These are phyloP conservation scores for Drosophila pullipes DNA, from an alignment of 2,888 invertebrate species.

Conservation along the genomic window DNA sequence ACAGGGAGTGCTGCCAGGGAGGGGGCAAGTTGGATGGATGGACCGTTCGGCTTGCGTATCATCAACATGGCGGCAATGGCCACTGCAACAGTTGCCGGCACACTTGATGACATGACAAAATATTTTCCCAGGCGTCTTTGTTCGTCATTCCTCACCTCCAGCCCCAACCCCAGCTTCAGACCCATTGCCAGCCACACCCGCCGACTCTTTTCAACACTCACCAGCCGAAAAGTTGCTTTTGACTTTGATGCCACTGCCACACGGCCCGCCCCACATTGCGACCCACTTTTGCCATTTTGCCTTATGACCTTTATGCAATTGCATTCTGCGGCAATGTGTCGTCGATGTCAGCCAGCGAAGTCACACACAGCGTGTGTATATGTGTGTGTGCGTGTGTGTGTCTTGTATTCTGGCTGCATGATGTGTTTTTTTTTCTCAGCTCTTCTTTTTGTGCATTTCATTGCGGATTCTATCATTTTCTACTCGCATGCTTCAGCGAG, in stretches of 20 bases:
- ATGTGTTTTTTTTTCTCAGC: conserved; percentile 20
- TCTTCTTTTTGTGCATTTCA: conserved; percentile 71
- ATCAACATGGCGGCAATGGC: conserved; percentile 40
- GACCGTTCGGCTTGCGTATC: conserved; percentile 39
- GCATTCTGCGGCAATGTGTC: conserved; percentile 70
- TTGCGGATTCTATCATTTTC: conserved; percentile 80
- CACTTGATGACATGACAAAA: conserved; percentile 78
- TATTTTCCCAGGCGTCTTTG: conserved; percentile 76
- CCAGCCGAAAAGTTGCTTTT: conserved; percentile 66
- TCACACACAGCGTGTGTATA: background rate
- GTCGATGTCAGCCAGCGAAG: conserved; percentile 55
- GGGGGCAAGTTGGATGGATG: conserved; percentile 6
- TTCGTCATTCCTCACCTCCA: conserved; percentile 16
- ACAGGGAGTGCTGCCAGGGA: background rate
- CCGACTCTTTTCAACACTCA: background rate
- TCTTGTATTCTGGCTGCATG: conserved; percentile 33
- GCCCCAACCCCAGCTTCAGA: conserved; percentile 7
- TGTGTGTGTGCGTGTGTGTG: conserved; percentile 11
- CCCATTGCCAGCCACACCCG: background rate
- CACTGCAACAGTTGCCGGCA: conserved; percentile 72
- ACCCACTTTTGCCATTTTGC: conserved; percentile 50
- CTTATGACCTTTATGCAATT: conserved; percentile 78
- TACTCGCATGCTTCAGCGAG: conserved; percentile 78
- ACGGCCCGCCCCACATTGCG: conserved; percentile 6
- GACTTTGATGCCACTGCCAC: conserved; percentile 69